Conservation (phyloP, 2,113 vertebrate genomes). For the Pogona vitticeps region DNA sequence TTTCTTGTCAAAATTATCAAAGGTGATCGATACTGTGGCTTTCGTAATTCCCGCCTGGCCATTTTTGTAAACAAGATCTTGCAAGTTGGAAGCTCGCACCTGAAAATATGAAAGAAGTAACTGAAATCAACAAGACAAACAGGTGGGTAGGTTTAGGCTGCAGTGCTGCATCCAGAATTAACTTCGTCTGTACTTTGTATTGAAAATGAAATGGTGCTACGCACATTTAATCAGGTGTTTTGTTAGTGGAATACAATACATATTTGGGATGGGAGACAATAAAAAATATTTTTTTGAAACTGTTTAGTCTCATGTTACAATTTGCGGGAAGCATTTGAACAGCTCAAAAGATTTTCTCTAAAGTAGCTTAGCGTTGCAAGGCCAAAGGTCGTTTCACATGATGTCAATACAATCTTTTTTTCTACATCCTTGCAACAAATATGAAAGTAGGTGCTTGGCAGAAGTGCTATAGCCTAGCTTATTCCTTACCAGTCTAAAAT, state of each 20-base stretch:
- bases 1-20: slow-evolving; percentile 95
- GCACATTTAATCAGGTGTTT: no score
- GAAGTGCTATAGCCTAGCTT: no score
- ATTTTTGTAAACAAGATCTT: slow-evolving; percentile 95
- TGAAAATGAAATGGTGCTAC: not conserved
- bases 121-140: not conserved
- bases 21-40: slow-evolving; percentile 90
- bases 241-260: no score
- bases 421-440: not conserved
- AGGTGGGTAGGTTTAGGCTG: not conserved
- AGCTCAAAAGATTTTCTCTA: not conserved
- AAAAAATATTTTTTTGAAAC: not conserved
- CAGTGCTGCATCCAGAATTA: not conserved
- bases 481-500: no score
- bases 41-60: slow-evolving; percentile 93
- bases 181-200: not conserved
- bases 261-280: no score
- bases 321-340: not conserved
- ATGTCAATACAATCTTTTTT: not conserved
- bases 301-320: not conserved
- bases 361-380: not conserved
- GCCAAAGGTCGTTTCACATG: not conserved
- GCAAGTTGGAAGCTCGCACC: slow-evolving; percentile 91
- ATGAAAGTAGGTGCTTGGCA: not conserved
- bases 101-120: slow-evolving; percentile 53